Base-by-base conservation (phyloP, 2,888 invertebrate species). In the Pyrocoelia pectoralis region DNA sequence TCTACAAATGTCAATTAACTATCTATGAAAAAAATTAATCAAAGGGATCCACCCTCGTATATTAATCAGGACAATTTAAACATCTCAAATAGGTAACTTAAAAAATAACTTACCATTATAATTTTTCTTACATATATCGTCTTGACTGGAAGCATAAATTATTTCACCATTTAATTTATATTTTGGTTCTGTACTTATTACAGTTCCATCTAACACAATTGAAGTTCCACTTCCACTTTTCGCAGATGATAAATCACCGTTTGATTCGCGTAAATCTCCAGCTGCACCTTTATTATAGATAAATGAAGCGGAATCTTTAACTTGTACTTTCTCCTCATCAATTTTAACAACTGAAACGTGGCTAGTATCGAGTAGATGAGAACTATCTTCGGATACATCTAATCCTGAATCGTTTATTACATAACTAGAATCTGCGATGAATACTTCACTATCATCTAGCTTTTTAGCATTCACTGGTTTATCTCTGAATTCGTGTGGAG, bases 311-410 rank as follows among this genome's bases (percentile, higher is more conserved):
- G 92, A 92, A 80, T 92, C 93, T 71, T 90, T 89, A 4, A 89
- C 88, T 77, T 89, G 89, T 19, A 92, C 90, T 66, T 83, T 83
- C 74, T 91, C 91, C 73, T 91, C 90, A 53, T 94, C 95, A 12
- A 95, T 94, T 19, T 93, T 93, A 65, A 95, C 94, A 61, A 95
- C 95, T 0, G 95, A 95, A 58, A 95, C 94, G 82, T 95, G 95
- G 77, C 94, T 94, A 68, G 92, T 94, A 80, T 95, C 94, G 79
- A 88, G 73, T 18, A 83, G 71, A 48, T 77, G 72, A 15, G 84
- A 82, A 68, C 79, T 83, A 60, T 84, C 77, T 17, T 75, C 76
- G 1, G 79, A 77, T 19, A 87, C 86, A 70, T 86, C 87, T 12
- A 89, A 85, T 0, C 88, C 88, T 0, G 88, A 89, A 76, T 90